Base-by-base conservation (phyloP, 2,888 invertebrate species). In the Ochlodes sylvanus region DNA sequence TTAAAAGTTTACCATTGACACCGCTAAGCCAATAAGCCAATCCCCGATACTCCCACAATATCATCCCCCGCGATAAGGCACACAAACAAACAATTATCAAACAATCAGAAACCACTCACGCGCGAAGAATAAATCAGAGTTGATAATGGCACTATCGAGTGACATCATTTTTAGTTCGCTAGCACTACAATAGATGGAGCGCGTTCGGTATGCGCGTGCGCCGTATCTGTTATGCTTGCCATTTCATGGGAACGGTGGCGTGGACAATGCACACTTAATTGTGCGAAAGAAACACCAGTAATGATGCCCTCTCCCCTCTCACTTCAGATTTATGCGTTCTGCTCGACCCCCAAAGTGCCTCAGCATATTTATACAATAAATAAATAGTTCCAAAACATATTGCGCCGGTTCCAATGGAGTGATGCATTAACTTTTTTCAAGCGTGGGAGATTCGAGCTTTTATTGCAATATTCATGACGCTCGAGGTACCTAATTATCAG, bases 51-150 rank as follows among this genome's bases (percentile, higher is more conserved):
- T 90, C 90, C 83, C 90, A 88, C 83, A 84, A 77, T 73, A 67
- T 72, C 79, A 80, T 81, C 85, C 84, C 81, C 76, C 75, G 75
- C 73, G 77, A 78, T 77, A 77, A 80, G 76, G 71, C 77, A 76
- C 74, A 81, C 84, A 91, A 92, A 92, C 90, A 92, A 92, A 92
- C 89, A 88, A 92, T 92, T 90, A 91, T 90, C 86, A 79, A 77
- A 87, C 90, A 88, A 91, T 92, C 90, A 87, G 81, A 78, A 78
- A 76, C 82, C 84, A 86, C 86, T 88, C 90, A 81, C 77, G 83
- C 87, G 86, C 79, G 83, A 80, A 83, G 83, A 85, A 92, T 92
- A 92, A 89, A 89, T 86, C 84, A 84, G 80, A 70, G 74, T 81
- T 79, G 79, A 86, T 90, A 89, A 88, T 88, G 81, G 82, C 78